A percentile compares a stretch with the other conserved stretches of the same genome.
These are phyloP conservation scores for Malacoraja senta DNA, from an alignment of 2,797 vertebrate species.

Conservation along the genomic window DNA sequence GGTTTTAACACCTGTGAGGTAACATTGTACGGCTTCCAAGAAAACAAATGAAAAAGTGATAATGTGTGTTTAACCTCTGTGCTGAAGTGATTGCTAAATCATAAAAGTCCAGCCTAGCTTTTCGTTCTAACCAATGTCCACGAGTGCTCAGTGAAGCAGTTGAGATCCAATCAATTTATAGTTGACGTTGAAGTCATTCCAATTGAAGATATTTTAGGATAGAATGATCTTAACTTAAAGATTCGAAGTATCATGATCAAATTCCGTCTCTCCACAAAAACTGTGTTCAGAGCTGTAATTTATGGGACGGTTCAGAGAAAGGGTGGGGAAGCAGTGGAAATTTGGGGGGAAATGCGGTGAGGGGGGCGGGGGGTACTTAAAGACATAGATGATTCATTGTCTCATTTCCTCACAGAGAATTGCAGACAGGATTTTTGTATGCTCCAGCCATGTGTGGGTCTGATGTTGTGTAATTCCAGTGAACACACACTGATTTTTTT, in stretches of 20 bases:
- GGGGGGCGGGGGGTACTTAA: neutral
- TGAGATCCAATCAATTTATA: neutral
- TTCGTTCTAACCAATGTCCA: neutral
- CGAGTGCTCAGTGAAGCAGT: neutral
- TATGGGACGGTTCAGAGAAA: neutral
- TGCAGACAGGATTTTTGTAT: neutral
- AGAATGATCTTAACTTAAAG: no score
- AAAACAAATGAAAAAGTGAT: neutral
- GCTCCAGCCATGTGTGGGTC: neutral
- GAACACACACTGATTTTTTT: neutral
- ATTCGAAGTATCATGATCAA: slow-evolving; percentile 43
- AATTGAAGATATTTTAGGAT: neutral
- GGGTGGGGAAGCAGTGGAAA: neutral
- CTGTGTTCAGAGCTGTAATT: neutral
- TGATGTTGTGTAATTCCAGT: neutral
- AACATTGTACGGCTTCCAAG: slow-evolving; percentile 2
- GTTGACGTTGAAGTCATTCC: neutral
- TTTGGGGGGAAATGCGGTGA: neutral
- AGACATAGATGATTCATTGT: neutral
- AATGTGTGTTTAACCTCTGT: neutral
- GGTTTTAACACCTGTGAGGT: neutral
- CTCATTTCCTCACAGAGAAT: neutral
- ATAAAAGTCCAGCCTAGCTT: neutral
- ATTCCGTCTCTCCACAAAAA: slow-evolving; percentile 30
- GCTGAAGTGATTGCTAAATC: neutral